Evolutionary conservation across 1,140 invertebrate genomes (phyloP).

Genomic region (Drosophila suzukii): DNA sequence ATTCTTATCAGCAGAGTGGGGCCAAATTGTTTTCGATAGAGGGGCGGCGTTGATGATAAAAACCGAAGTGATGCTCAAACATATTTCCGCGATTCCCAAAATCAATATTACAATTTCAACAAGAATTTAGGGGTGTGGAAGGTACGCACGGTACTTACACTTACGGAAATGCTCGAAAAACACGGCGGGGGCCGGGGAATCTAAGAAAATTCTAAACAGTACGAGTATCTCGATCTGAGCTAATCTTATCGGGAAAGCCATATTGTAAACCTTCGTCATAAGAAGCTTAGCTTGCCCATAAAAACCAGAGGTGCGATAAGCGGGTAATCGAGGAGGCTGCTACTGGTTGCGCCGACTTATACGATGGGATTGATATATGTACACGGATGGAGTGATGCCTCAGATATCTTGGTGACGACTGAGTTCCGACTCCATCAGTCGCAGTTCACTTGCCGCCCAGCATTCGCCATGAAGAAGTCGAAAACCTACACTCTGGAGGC

Average conservation of each 20-base stretch:
- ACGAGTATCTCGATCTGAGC: background rate
- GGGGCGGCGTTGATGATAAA: slow-evolving; percentile 15
- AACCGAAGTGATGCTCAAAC: slow-evolving; percentile 4
- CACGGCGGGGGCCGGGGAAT: background rate
- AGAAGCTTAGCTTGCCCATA: slow-evolving; percentile 56
- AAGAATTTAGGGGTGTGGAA: slow-evolving; percentile 1
- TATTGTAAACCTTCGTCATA: slow-evolving; percentile 37
- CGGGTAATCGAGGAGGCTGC: slow-evolving; percentile 28
- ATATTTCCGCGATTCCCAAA: slow-evolving; percentile 20
- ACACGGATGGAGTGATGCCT: slow-evolving; percentile 5
- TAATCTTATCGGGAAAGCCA: slow-evolving; percentile 48
- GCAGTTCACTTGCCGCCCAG: slow-evolving; percentile 33
- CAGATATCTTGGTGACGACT: background rate
- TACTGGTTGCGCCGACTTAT: slow-evolving; percentile 32
- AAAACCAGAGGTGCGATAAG: slow-evolving; percentile 37
- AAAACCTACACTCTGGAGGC: slow-evolving; percentile 72
- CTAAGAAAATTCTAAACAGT: background rate
- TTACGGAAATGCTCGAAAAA: background rate
- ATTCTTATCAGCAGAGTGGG: slow-evolving; percentile 27
- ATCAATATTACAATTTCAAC: slow-evolving; percentile 40
- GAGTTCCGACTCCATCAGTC: background rate
- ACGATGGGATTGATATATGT: slow-evolving; percentile 27
- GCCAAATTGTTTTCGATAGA: slow-evolving; percentile 37
- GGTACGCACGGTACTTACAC: background rate
- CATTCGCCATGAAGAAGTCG: slow-evolving; percentile 11